Conservation (phyloP, 2,888 invertebrate species). For the Tholera decimalis region DNA sequence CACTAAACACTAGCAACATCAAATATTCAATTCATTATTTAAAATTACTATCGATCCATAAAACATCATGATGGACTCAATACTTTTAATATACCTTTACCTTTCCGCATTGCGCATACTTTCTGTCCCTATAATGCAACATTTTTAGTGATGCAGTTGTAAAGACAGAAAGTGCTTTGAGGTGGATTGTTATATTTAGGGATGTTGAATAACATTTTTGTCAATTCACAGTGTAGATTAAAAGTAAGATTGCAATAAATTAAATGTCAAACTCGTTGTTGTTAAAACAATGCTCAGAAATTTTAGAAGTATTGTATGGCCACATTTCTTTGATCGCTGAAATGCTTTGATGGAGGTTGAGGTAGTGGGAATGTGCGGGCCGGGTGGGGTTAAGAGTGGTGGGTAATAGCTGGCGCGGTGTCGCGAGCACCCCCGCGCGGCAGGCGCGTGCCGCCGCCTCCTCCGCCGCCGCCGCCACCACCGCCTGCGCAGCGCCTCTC, state of each 20-base stretch:
- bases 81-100: constrained; percentile 38
- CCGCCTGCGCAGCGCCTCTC: constrained; percentile 85
- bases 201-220: not conserved
- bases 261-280: constrained; percentile 33
- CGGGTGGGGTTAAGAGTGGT: constrained; percentile 79
- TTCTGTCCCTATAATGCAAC: constrained; percentile 21
- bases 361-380: constrained; percentile 71
- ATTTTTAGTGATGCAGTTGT: constrained; percentile 29
- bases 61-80: constrained; percentile 38
- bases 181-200: constrained; percentile 17
- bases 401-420: constrained; percentile 82
- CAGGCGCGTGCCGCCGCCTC: constrained; percentile 88
- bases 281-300: constrained; percentile 43
- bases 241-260: not conserved
- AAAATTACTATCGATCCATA: constrained; percentile 60
- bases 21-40: constrained; percentile 66
- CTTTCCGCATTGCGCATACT: constrained; percentile 62
- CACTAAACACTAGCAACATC: constrained; percentile 61
- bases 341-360: constrained; percentile 62
- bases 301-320: constrained; percentile 16
- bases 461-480: constrained; percentile 80
- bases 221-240: constrained; percentile 7
- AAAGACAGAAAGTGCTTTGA: constrained; percentile 35
- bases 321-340: constrained; percentile 37
- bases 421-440: constrained; percentile 83